Evolutionary conservation across 2,113 vertebrate genomes (phyloP), one percentile per base, ranked within the genome.

Genomic region (Odobenus rosmarus): DNA sequence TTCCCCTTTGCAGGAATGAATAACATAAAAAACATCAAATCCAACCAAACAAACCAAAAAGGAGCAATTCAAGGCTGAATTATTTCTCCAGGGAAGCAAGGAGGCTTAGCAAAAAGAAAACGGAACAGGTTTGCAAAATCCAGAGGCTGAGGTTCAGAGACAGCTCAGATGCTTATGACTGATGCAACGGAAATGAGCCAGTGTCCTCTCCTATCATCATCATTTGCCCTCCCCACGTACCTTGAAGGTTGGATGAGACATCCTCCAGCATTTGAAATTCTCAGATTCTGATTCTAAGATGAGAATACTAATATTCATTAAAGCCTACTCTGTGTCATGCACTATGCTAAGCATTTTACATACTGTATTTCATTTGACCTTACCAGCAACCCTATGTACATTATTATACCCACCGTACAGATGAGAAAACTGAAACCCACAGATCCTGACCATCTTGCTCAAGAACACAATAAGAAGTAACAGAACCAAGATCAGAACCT

Each of bases 1-100:
- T 42, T 69, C 83, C 69, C 49, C 55, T 96, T 95, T 93, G 61
- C 72, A 57, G 9, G 16, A 26, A 88, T 21, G 9, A 93, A 90
- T 77, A 57, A 7, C 51, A 67, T 71, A 36, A 42, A 80, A 90
- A 69, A 51, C 19, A 97, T 62, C 15, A 90, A 80, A 80, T 82
- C 49, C 79, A 95, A 83, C 62, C 59, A 83, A 93, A 85, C 8
- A 31, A 74, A 96, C 59, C 49, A 90, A 91, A 91, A 81, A 87
- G 55, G 33, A 94, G 39, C 42, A 89, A 80, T 55, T 69, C 87
- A 96, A 76, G 28, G 77, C 51, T 86, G 26, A 80, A 93, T 72
- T 87, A 76, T 64, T 92, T 93, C 81, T 86, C 21, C 31, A 31
- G 55, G 61, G 39, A 86, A 85, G 39, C n/a, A 59, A 64, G 55